Percentiles rank a stretch among this genome's conserved stretches.
phyloP scores from a whole-genome alignment of 2,888 invertebrate species.

The Macrosoma leucophasiata region DNA sequence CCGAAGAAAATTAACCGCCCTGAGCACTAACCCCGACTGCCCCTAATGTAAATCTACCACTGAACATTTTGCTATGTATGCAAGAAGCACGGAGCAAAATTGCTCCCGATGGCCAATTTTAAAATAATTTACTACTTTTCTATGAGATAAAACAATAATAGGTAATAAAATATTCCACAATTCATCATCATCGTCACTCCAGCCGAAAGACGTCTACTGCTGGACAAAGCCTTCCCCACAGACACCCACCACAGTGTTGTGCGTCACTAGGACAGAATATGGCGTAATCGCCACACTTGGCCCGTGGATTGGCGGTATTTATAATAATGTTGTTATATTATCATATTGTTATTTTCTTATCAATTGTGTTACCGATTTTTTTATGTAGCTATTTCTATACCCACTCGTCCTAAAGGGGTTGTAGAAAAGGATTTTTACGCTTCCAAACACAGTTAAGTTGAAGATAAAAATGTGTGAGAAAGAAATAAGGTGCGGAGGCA shows the following conservation, averaged over 20 bases:
- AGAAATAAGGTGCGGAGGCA: conserved; percentile 49
- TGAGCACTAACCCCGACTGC: too few species aligned
- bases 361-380: conserved; percentile 26
- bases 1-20: too few species aligned
- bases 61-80: too few species aligned
- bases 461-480: conserved; percentile 53
- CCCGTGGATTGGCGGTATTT: conserved; percentile 3
- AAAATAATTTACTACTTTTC: not conserved
- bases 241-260: too few species aligned
- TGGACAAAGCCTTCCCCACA: too few species aligned
- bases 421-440: conserved; percentile 41
- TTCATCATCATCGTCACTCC: not conserved
- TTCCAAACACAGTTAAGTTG: conserved; percentile 34
- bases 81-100: too few species aligned
- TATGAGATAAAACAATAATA: not conserved
- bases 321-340: conserved; percentile 6
- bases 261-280: too few species aligned
- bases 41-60: too few species aligned
- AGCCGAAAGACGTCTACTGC: too few species aligned
- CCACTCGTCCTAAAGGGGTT: conserved; percentile 44
- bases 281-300: too few species aligned
- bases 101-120: too few species aligned
- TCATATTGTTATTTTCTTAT: conserved; percentile 6
- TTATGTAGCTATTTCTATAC: conserved; percentile 32
- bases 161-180: too few species aligned